A percentile compares a stretch with the other conserved stretches of the same genome.
These are phyloP conservation scores for Sussaba pulchella DNA, from an alignment of 2,888 invertebrate species.

Conservation along the genomic window DNA sequence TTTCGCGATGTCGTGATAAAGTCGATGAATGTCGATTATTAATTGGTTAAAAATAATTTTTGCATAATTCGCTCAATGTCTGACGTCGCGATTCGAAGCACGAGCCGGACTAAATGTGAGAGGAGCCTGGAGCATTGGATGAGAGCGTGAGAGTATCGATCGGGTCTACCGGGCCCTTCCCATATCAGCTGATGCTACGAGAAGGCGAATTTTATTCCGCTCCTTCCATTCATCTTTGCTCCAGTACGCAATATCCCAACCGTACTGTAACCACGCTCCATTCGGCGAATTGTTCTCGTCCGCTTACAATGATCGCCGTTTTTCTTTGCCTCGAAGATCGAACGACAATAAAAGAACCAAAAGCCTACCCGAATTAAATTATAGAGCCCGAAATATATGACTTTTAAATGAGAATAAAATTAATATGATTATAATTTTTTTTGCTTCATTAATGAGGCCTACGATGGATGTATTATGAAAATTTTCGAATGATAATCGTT, in stretches of 20 bases:
- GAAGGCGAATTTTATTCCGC: conserved; percentile 25
- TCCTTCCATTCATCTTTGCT: not conserved
- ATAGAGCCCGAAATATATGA: not conserved
- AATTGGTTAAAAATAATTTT: conserved; percentile 20
- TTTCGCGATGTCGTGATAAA: not conserved
- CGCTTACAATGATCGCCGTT: not conserved
- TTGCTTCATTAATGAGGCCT: no score
- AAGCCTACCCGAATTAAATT: not conserved
- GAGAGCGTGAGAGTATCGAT: conserved; percentile 62
- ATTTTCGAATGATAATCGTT: not conserved
- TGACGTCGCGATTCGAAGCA: conserved; percentile 49
- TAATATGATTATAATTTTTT: no score
- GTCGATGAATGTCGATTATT: not conserved
- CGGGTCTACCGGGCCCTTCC: conserved; percentile 47
- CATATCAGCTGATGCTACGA: conserved; percentile 41
- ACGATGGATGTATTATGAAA: no score
- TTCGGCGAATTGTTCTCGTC: no score
- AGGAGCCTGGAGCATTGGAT: conserved; percentile 54
- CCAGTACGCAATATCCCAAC: no score
- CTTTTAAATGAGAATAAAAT: not conserved
- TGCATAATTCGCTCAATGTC: conserved; percentile 25
- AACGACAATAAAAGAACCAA: conserved; percentile 17
- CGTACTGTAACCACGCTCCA: no score
- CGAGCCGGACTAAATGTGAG: conserved; percentile 59
- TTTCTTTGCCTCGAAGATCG: not conserved